Evolutionary conservation across 2,113 vertebrate species (phyloP).

Genomic region (Stomatorhinus ivindoensis): DNA sequence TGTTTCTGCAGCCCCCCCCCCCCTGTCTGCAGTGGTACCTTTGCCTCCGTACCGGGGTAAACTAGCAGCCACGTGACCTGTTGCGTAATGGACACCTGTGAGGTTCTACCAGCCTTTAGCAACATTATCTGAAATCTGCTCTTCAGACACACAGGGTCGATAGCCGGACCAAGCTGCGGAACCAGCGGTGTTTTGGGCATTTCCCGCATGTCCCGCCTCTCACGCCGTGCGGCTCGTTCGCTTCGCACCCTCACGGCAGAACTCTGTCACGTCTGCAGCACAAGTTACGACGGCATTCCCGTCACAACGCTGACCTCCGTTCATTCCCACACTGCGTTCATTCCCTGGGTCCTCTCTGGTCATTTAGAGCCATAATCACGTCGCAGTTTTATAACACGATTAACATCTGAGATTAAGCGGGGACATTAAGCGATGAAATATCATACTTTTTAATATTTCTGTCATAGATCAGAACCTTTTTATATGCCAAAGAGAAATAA

Average conservation of each 20-base stretch:
- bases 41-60: background rate
- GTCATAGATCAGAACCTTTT: background rate
- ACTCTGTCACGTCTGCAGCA: background rate
- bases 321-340: background rate
- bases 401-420: background rate
- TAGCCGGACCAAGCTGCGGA: background rate
- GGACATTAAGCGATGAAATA: background rate
- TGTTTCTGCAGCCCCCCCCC: background rate
- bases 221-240: background rate
- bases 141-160: background rate
- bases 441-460: background rate
- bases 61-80: background rate
- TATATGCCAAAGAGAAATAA: background rate
- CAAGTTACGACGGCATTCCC: background rate
- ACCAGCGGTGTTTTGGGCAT: background rate
- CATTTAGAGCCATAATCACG: background rate
- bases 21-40: background rate
- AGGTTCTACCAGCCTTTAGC: background rate
- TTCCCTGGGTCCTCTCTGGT: background rate
- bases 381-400: background rate
- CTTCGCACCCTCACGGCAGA: background rate
- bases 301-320: background rate
- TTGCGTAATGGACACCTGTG: background rate
- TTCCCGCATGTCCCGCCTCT: background rate
- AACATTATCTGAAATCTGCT: background rate